Conservation (phyloP, 37 sponge, comb jelly and placozoan species). For the Petrosia ficiformis region DNA sequence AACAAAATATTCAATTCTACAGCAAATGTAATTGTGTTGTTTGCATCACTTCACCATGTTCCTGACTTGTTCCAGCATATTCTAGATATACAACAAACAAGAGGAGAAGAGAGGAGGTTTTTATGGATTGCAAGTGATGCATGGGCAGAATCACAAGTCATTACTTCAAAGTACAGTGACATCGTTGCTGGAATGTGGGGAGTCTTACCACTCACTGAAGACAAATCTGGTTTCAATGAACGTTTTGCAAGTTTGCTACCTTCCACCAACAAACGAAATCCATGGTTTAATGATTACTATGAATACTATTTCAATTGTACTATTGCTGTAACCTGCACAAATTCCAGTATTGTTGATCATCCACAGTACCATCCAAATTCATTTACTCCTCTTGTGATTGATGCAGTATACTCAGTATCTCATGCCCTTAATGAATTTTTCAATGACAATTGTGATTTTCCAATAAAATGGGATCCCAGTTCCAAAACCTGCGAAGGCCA, state of each 20-base stretch:
- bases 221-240: conserved; percentile 18
- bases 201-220: conserved; percentile 27
- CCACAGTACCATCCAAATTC: conserved; percentile 25
- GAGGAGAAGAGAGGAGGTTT: conserved; percentile 5
- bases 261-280: conserved; percentile 43
- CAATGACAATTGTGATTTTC: conserved; percentile 42
- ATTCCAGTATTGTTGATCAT: neutral
- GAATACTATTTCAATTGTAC: conserved; percentile 8
- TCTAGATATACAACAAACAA: neutral
- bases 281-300: conserved; percentile 50
- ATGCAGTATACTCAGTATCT: conserved; percentile 70
- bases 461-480: conserved; percentile 12
- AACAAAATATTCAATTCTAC: conserved; percentile 3
- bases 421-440: conserved; percentile 59
- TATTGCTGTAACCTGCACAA: neutral
- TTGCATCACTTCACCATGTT: conserved; percentile 5
- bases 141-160: conserved; percentile 51
- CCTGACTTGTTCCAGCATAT: neutral
- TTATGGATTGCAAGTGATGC: conserved; percentile 78
- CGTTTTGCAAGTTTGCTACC: conserved; percentile 44
- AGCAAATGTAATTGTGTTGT: conserved; percentile 38
- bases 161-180: conserved; percentile 13
- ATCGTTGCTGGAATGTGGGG: conserved; percentile 64
- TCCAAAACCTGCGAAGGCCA: conserved; percentile 30
- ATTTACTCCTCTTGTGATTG: conserved; percentile 57